Evolutionary conservation across 2,113 vertebrate species (phyloP).

Genomic region (Phylloscopus trochilus): DNA sequence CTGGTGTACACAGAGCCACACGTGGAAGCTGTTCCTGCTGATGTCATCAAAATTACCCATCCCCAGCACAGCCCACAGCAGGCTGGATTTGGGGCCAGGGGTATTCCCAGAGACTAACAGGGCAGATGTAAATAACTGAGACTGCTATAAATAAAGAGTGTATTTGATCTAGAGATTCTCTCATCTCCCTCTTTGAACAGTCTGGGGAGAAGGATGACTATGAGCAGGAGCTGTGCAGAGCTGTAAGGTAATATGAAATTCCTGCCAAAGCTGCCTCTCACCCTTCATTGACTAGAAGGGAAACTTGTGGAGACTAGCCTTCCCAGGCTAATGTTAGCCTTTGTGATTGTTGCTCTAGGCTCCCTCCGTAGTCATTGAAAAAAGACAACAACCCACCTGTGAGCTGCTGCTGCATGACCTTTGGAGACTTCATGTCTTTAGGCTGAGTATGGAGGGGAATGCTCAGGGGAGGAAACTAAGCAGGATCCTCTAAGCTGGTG

Average conservation of each 20-base stretch:
- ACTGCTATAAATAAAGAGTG: not conserved
- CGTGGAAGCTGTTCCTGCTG: not conserved
- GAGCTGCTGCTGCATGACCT: not conserved
- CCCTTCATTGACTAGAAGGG: not conserved
- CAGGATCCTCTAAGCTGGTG: not conserved
- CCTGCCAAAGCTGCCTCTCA: conserved; percentile 5
- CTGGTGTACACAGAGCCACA: accelerated
- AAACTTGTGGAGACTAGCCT: not conserved
- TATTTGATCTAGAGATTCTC: not conserved
- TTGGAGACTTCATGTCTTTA: not conserved
- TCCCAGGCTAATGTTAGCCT: not conserved
- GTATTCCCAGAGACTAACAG: not conserved
- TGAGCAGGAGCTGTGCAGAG: not conserved
- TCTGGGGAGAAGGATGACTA: not conserved
- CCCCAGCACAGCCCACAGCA: not conserved
- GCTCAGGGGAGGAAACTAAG: not conserved
- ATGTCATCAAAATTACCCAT: not conserved
- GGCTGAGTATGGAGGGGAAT: not conserved
- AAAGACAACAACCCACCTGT: not conserved
- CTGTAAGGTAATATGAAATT: not conserved
- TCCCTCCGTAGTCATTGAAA: not conserved
- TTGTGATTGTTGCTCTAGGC: not conserved
- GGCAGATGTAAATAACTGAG: not conserved
- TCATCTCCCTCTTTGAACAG: not conserved
- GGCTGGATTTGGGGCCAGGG: not conserved